Evolutionary conservation across 2,888 invertebrate species (phyloP).

Genomic region (Myopa testacea): DNA sequence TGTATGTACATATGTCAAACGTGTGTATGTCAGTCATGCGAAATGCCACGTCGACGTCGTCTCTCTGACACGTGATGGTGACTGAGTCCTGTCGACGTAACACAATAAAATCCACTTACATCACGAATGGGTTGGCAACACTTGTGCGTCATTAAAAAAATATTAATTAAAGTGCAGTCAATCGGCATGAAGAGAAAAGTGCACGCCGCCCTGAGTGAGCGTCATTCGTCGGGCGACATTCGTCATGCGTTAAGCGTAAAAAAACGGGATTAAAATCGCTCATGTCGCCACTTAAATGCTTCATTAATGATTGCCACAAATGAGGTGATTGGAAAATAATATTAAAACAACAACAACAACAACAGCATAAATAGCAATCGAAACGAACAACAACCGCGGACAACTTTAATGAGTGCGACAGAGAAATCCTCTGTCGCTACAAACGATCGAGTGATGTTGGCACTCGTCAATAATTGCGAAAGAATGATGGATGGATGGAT

Average conservation of each 20-base stretch:
- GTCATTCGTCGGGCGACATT: background rate
- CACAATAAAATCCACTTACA: constrained; percentile 1
- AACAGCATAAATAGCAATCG: background rate
- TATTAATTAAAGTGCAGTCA: constrained; percentile 36
- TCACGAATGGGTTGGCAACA: constrained; percentile 25
- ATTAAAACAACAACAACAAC: background rate
- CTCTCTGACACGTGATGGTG: background rate
- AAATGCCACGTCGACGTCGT: background rate
- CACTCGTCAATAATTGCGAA: background rate
- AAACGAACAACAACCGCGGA: background rate
- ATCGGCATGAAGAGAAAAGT: background rate
- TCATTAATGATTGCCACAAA: constrained; percentile 27
- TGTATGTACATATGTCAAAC: background rate
- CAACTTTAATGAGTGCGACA: background rate
- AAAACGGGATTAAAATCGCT: constrained; percentile 13
- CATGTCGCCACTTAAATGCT: constrained; percentile 32
- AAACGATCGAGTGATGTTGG: background rate
- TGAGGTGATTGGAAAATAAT: constrained; percentile 29
- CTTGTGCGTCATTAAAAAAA: constrained; percentile 32
- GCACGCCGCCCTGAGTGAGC: background rate
- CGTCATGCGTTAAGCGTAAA: background rate
- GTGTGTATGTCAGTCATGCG: too few species aligned
- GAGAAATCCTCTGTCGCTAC: background rate
- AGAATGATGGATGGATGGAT: background rate
- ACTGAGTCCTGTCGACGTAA: background rate